Percentiles rank a stretch among this genome's conserved stretches.
These are phyloP conservation scores for Eulemur rubriventer DNA, from an alignment of 2,797 vertebrate genomes.

Conservation along the genomic window DNA sequence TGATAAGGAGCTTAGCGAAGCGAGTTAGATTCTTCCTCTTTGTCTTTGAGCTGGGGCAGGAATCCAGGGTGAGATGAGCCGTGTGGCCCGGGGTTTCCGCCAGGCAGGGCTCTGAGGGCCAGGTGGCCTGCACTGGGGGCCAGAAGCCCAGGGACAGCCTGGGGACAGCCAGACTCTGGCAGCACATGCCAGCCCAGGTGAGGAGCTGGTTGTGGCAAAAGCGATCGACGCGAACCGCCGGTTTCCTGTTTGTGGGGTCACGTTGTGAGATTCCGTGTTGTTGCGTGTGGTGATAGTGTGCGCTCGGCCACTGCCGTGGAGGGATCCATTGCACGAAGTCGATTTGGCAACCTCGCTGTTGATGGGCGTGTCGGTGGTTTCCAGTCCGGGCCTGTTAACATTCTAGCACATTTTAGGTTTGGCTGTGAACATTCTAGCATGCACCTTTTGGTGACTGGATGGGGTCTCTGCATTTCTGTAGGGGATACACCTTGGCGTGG, in stretches of 20 bases:
- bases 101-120: neutral
- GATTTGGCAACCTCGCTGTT: neutral
- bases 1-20: neutral
- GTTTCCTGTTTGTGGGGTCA: neutral
- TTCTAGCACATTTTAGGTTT: neutral
- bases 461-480: neutral
- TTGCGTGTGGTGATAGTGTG: accelerated
- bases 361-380: neutral
- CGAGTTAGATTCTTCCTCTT: neutral
- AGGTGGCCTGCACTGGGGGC: neutral
- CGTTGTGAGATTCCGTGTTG: accelerated
- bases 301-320: accelerated
- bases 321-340: accelerated
- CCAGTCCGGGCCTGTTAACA: neutral
- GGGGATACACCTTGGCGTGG: too few relatives aligned
- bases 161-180: neutral
- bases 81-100: neutral
- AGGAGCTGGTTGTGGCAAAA: neutral
- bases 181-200: neutral
- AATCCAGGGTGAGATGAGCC: neutral
- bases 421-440: neutral
- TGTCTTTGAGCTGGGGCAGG: neutral
- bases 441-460: accelerated
- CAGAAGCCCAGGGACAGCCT: neutral
- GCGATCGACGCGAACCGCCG: neutral